Percentiles rank a stretch among this genome's conserved stretches.
Conservation (phyloP, 2,888 invertebrate genomes). For the Eumacrocentrus americanus region DNA sequence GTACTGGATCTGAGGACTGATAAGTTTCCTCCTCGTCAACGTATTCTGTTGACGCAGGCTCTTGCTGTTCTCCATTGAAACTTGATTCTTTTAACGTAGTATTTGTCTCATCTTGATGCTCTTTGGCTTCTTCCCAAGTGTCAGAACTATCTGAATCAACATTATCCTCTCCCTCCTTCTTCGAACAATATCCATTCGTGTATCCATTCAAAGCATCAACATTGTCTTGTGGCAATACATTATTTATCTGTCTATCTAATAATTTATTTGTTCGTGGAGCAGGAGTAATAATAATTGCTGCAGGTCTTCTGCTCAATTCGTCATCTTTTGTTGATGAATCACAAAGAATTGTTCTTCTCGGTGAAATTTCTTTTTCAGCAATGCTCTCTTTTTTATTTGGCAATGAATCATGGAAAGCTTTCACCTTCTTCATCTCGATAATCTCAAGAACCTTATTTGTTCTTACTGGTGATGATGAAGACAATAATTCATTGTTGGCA, state of each 20-base stretch:
- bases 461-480: not conserved
- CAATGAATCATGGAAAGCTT: conserved; percentile 35
- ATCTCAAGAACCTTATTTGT: conserved; percentile 54
- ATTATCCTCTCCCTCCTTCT: not conserved
- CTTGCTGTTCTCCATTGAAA: not conserved
- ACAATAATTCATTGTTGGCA: not conserved
- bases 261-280: conserved; percentile 1
- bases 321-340: conserved; percentile 6
- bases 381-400: conserved; percentile 16
- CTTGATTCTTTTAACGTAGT: not conserved
- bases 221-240: not conserved
- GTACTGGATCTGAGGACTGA: conserved; percentile 39
- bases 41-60: conserved; percentile 20
- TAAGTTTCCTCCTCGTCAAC: conserved; percentile 39
- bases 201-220: not conserved
- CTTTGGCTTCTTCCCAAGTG: conserved; percentile 35
- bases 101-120: conserved; percentile 30
- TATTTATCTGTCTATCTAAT: not conserved
- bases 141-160: conserved; percentile 30
- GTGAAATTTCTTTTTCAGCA: conserved; percentile 1
- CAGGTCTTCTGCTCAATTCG: not conserved
- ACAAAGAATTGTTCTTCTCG: not conserved
- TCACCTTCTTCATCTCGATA: conserved; percentile 52
- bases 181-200: not conserved
- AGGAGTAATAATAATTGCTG: not conserved